Evolutionary conservation across 2,888 invertebrate genomes (phyloP), one percentile per base, ranked within the genome.

Genomic region (Gnatocerus cornutus): DNA sequence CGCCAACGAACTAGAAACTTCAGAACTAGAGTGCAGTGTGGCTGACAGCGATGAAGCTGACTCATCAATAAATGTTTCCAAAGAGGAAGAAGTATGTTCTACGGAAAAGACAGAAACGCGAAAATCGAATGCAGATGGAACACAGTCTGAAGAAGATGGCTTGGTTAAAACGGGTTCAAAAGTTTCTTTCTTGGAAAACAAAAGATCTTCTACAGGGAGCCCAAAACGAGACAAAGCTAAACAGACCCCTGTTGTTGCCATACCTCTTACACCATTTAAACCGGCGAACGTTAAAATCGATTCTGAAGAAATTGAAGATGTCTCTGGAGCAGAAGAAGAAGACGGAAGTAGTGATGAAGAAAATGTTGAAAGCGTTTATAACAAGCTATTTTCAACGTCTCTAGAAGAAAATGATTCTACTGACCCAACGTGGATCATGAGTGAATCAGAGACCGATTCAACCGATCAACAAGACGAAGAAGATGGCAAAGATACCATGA

Each of bases 191-290:
- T 41, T 13, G 10, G 41, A 41, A 41, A 6, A 10, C 3, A 41
- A 41, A 41, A 41, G 41, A 37, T 5, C 9, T 37, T n/a, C 37
- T 7, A 8, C 9, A 37, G n/a, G n/a, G 6, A 37, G 3, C 2
- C 9, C 37, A 37, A 37, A 37, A 37, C 1, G 7, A 3, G 37
- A 37, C 2, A n/a, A 37, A 5, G 9, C 6, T 3, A 21, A 21
- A 37, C 37, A 37, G 7, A 7, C 37, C 9, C 2, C 1, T 4
- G 21, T 21, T 21, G 21, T 4, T 21, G n/a, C 12, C 3, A n/a
- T 41, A 12, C 41, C 41, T 12, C 41, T 48, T 48, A 48, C 48
- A 8, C 48, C 48, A 4, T 48, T 27, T 9, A 48, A 48, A 48
- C 13, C 27, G 8, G n/a, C 2, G 8, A 37, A 37, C 1, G 21